A percentile compares a stretch with the other conserved stretches of the same genome.
Evolutionary conservation across 2,113 vertebrate genomes (phyloP).

Genomic region (Sinocyclocheilus rhinocerous): DNA sequence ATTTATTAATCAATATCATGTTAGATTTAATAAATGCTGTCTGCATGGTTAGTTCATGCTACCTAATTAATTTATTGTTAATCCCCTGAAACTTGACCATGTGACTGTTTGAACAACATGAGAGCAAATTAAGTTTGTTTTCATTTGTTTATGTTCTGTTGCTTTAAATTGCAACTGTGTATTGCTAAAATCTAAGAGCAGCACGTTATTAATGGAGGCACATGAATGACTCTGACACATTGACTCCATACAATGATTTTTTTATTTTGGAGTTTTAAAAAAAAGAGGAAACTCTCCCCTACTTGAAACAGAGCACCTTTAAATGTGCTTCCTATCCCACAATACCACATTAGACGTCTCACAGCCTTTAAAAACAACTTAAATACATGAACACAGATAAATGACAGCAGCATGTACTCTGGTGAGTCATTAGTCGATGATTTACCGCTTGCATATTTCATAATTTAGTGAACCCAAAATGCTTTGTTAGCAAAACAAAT

Average conservation of each 20-base stretch:
- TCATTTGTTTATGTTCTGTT: background rate
- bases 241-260: constrained; percentile 37
- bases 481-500: background rate
- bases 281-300: constrained; percentile 51
- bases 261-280: constrained; percentile 42
- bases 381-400: constrained; percentile 24
- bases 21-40: background rate
- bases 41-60: background rate
- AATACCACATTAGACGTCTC: background rate
- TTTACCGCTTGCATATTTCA: background rate
- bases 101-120: background rate
- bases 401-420: background rate
- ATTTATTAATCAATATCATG: background rate
- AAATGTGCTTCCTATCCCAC: constrained; percentile 1
- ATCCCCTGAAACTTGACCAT: background rate
- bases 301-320: constrained; percentile 30
- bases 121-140: background rate
- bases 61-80: background rate
- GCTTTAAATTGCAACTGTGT: background rate
- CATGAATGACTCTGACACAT: background rate
- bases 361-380: constrained; percentile 14
- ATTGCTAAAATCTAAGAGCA: too few relatives aligned
- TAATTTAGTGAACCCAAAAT: background rate
- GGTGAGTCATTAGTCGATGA: background rate
- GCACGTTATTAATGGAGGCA: background rate